Evolutionary conservation across 2,888 invertebrate genomes (phyloP).

Genomic region (Drosophila helvetica): DNA sequence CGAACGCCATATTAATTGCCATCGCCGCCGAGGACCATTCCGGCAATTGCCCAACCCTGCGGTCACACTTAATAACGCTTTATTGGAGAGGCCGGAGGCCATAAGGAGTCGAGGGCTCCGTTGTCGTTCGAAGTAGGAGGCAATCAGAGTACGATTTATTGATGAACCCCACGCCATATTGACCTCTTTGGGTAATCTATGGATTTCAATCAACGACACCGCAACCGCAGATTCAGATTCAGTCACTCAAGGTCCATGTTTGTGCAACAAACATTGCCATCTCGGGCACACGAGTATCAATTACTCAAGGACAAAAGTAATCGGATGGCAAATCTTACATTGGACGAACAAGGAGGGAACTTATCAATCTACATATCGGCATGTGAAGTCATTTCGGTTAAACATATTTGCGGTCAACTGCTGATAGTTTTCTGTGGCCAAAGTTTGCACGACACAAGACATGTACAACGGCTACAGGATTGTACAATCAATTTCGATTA

Average conservation of each 20-base stretch:
- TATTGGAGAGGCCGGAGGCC: conserved; percentile 9
- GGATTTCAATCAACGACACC: conserved; percentile 69
- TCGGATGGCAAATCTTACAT: background rate
- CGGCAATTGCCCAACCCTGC: conserved; percentile 51
- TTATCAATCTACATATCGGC: conserved; percentile 41
- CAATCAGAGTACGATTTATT: conserved; percentile 46
- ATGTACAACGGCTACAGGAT: conserved; percentile 3
- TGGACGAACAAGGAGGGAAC: background rate
- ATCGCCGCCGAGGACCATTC: conserved; percentile 25
- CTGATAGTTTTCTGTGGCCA: conserved; percentile 67
- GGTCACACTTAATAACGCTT: conserved; percentile 60
- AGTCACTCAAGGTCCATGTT: conserved; percentile 8
- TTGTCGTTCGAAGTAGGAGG: conserved; percentile 16
- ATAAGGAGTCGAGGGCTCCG: no score
- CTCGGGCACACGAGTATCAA: background rate
- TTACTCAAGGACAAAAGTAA: conserved; percentile 1
- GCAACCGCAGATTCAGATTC: conserved; percentile 66
- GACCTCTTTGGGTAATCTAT: conserved; percentile 32
- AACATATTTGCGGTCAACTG: conserved; percentile 75
- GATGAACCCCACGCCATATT: conserved; percentile 30
- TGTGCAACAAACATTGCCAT: background rate
- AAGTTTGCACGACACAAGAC: conserved; percentile 53
- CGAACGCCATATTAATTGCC: conserved; percentile 56
- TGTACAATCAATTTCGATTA: conserved; percentile 44
- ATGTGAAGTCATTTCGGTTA: conserved; percentile 39